phyloP scores from a whole-genome alignment of 2,113 vertebrate genomes.

The Mirza zaza region DNA sequence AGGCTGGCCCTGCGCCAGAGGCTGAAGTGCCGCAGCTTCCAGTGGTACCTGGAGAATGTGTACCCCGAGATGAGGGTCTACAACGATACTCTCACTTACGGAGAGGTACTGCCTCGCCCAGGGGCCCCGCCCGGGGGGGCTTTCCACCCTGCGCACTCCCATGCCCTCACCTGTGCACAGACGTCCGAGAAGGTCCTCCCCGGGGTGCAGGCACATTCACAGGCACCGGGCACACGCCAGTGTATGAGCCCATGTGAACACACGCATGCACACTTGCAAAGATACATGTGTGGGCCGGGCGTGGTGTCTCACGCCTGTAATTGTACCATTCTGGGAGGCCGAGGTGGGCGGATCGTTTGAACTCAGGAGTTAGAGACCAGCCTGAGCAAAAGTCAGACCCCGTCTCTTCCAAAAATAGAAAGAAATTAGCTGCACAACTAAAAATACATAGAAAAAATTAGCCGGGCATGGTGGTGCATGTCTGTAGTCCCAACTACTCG shows the following conservation, averaged over 20 bases:
- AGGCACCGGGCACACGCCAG: neutral
- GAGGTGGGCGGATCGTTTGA: too few relatives aligned
- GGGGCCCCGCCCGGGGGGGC: neutral
- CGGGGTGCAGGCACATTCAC: neutral
- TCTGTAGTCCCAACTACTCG: too few relatives aligned
- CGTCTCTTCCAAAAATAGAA: too few relatives aligned
- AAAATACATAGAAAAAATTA: too few relatives aligned
- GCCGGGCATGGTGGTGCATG: too few relatives aligned
- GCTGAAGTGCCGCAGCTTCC: conserved; percentile 95
- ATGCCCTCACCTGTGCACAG: neutral
- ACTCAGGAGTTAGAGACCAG: too few relatives aligned
- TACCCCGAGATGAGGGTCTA: conserved; percentile 98
- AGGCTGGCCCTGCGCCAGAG: conserved; percentile 92
- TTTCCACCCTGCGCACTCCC: rapidly evolving
- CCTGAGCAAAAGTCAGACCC: too few relatives aligned
- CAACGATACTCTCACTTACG: conserved; percentile 97
- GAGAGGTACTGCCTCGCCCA: conserved; percentile 89
- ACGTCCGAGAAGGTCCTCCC: rapidly evolving
- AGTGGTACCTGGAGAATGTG: conserved; percentile 98
- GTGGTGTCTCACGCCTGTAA: too few relatives aligned
- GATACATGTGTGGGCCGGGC: too few relatives aligned
- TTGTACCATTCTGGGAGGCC: too few relatives aligned
- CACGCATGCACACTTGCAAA: rapidly evolving
- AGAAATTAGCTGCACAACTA: too few relatives aligned
- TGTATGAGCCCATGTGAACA: neutral